Evolutionary conservation across 2,797 vertebrate species (phyloP), one percentile per base, ranked within the genome.

Genomic region (Myioborus melanocephalus): DNA sequence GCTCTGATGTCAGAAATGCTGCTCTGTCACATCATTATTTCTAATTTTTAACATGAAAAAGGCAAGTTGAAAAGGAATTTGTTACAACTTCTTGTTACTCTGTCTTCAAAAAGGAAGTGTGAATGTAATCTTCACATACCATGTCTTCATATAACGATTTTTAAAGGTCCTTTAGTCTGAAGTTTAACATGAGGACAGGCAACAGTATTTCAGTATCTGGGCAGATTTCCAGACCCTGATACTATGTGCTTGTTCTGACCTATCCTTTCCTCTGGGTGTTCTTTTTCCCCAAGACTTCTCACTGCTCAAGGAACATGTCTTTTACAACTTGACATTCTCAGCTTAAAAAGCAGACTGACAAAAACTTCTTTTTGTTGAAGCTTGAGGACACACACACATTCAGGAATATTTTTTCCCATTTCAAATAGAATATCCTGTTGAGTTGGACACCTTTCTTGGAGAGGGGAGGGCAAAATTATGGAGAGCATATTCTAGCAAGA

Each of bases 21-120:
- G 21, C 23, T 82, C 68, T 85, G 64, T 71, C 84, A 83, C 65
- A 66, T 94, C 57, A 41, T 89, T 93, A 57, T 61, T 90, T 92
- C 69, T 65, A 30, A 32, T 89, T 94, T 87, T 87, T 83, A 87
- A 80, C 82, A 65, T 91, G 52, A 79, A 95, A 92, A 91, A 92
- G 41, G 26, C 43, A 59, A 86, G 81, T 86, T 95, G 65, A 95
- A 95, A 91, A 79, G 63, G 91, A 87, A 86, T 91, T 83, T 44
- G 24, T 94, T 81, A 83, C 43, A 90, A 66, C 61, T 81, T 89
- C 56, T 87, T 87, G 41, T 89, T 93, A 70, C 20, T 80, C 34
- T 52, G 41, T 65, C 65, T 83, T 89, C 43, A 72, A 24, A 81
- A 76, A 83, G 65, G 55, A 93, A 93, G 47, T 22, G 60, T 43